Evolutionary conservation across 2,888 invertebrate genomes (phyloP), one percentile per base, ranked within the genome.

Genomic region (Lithosia quadra): DNA sequence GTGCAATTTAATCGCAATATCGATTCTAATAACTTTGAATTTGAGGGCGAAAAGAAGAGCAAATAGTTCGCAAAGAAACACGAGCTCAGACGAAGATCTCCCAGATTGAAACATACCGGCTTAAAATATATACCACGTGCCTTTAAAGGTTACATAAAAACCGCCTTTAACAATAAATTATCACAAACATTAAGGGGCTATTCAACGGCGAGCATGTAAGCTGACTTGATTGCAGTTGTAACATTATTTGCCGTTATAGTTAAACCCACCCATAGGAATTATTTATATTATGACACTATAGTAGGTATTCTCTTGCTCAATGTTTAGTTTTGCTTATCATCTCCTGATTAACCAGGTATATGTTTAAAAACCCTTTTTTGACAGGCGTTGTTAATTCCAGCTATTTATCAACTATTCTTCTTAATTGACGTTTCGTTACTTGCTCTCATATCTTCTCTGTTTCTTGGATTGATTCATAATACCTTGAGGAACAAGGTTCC

Each of bases 91-190:
- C 81, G 66, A 79, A 91, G 91, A 93, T 92, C 91, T 82, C 87
- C 85, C 91, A 91, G 93, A 94, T 94, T 93, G 92, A 93, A 92
- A 89, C 88, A 88, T 93, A 86, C 84, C 81, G 79, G 83, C 89
- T 92, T 93, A 93, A 93, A 64, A 64, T 64, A 92, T 92, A 88
- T 86, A 85, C 88, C 91, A 91, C 90, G 90, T 90, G 92, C 90
- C 89, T 88, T 88, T 86, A 87, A 89, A 90, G 85, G 82, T 84
- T 84, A 88, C 86, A 80, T 78, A 80, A 80, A 79, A 78, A 86
- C 87, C 90, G 91, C 93, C 87, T 76, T 69, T 22, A 80, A 90
- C 86, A 77, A 91, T 94, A 94, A 93, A 94, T 93, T 92, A 93
- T 89, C 90, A 86, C 86, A 87, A 73, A 73, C 69, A 72, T 77